Evolutionary conservation across 2,113 vertebrate genomes (phyloP), one percentile per base, ranked within the genome.

Genomic region (Syrmaticus mikado): DNA sequence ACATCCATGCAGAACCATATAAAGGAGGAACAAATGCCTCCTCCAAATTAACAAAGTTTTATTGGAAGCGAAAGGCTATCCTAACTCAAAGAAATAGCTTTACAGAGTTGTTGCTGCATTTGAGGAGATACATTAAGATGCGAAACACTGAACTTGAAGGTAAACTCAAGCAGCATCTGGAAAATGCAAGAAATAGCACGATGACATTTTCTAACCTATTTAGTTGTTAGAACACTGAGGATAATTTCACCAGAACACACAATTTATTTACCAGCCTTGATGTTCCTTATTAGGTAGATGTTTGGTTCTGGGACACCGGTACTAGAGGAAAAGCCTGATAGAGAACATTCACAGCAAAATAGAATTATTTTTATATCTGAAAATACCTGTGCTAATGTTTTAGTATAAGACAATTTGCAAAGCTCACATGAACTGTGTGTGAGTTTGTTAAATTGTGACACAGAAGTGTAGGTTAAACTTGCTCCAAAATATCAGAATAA

Each of bases 131-230:
- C 16, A 24, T 14, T n/a, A 61, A 46, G 1, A 58, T 34, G 21
- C 5, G 16, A 83, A 88, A 75, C 9, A 58, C 4, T 32, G 36
- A 66, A 57, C 11, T 0, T 50, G 28, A 0, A 64, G 11, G 58
- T 8, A 61, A 68, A 85, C 25, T 65, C 10, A 85, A 74, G 73
- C 7, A 46, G 14, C n/a, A 86, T 32, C 52, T 53, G 24, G 46
- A 84, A 64, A 40, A 90, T 10, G 7, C 10, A 89, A 70, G 40
- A n/a, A n/a, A 67, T 24, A 41, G 46, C 34, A 70, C 5, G 27
- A 86, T 68, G 24, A 88, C 1, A 20, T 91, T 75, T 92, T 45
- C 48, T 74, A 82, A 70, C 6, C 16, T 36, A 52, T 48, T 46
- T 89, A 52, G 43, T 41, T 50, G 27, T 50, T 75, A 50, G 30